Percentiles rank a stretch among this genome's conserved stretches.
phyloP scores from a whole-genome alignment of 2,888 invertebrate genomes.

The Apotomis capreana region DNA sequence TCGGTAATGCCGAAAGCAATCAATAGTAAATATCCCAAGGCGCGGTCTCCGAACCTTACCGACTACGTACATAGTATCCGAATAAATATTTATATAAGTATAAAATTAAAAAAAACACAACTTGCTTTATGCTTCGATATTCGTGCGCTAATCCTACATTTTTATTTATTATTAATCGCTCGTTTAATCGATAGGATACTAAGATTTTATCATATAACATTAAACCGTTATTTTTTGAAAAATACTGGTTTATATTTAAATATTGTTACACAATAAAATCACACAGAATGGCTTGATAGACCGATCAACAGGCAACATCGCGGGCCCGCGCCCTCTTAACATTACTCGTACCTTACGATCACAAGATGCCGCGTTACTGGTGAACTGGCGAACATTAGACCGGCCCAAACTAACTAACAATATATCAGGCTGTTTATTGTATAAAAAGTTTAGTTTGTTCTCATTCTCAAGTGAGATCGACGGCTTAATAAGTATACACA shows the following conservation, averaged over 20 bases:
- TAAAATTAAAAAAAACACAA: slow-evolving; percentile 81
- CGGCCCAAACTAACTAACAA: background rate
- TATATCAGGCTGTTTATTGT: slow-evolving; percentile 10
- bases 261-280: slow-evolving; percentile 41
- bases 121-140: slow-evolving; percentile 71
- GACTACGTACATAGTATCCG: slow-evolving; percentile 69
- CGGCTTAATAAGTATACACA: too few relatives aligned
- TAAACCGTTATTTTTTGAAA: slow-evolving; percentile 26
- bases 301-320: slow-evolving; percentile 42
- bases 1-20: slow-evolving; percentile 16
- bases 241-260: slow-evolving; percentile 26
- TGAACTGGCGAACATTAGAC: slow-evolving; percentile 43
- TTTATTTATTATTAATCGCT: slow-evolving; percentile 50
- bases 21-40: slow-evolving; percentile 38
- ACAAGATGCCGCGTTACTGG: slow-evolving; percentile 53
- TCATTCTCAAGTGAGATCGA: background rate
- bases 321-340: slow-evolving; percentile 23
- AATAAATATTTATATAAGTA: slow-evolving; percentile 78
- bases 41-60: slow-evolving; percentile 53
- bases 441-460: slow-evolving; percentile 11
- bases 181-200: slow-evolving; percentile 41
- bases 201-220: slow-evolving; percentile 42
- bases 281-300: slow-evolving; percentile 39
- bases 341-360: slow-evolving; percentile 53
- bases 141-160: slow-evolving; percentile 61